Evolutionary conservation across 2,888 invertebrate species (phyloP), one percentile per base, ranked within the genome.

Genomic region (Gymnosoma rotundatum): DNA sequence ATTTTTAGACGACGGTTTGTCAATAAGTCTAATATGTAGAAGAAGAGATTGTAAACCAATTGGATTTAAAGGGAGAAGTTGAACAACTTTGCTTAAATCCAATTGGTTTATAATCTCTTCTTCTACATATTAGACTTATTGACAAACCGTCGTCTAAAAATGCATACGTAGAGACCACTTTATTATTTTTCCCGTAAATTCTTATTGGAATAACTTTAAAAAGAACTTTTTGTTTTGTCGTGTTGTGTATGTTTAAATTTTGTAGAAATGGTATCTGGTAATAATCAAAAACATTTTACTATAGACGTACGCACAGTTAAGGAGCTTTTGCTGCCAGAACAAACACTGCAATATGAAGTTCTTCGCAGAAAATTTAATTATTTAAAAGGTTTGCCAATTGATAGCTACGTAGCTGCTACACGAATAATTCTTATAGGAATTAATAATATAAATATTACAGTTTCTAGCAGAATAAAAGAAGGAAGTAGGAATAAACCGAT

Each of bases 21-120:
- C 25, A 25, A 25, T 25, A 25, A 25, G 25, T 25, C 25, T 25
- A 25, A 25, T 25, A n/a, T n/a, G n/a, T n/a, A 25, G 25, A 25
- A 25, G 25, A 25, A 25, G 25, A 25, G 25, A 25, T 25, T 25
- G 4, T 25, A 25, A 48, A 38, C 0, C 61, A 78, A 21, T 54
- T 85, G 1, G 72, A 73, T n/a, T 60, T 78, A 32, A 38, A 74
- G 14, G 86, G 87, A 20, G 75, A 83, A 69, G 8, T 54, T 7
- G 69, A 81, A 67, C 76, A 83, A 36, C 69, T 86, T 7, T 83
- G 85, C 52, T 50, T 85, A 78, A 60, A n/a, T 73, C 72, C 1
- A 85, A 54, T 21, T 78, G 61, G 0, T 38, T 48, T 25, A 25
- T 25, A 25, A 25, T 25, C 25, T 25, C 25, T 25, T 25, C 25